Percentiles rank a stretch among this genome's conserved stretches.
Conservation (phyloP, 2,888 invertebrate species). For the Cheilosia pagana region DNA sequence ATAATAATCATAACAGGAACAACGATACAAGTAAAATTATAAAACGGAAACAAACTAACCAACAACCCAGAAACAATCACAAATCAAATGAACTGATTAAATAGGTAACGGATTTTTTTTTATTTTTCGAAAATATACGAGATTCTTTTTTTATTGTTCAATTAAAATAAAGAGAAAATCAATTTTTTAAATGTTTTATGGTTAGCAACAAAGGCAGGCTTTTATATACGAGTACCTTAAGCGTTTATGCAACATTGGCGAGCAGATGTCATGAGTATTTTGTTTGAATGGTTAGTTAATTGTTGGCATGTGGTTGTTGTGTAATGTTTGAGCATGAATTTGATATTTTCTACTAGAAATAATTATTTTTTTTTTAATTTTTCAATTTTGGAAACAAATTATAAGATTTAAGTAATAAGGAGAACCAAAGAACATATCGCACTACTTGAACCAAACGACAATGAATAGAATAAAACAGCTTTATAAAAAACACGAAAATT, state of each 20-base stretch:
- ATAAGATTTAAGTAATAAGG: constrained; percentile 66
- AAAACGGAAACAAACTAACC: constrained; percentile 71
- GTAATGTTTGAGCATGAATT: constrained; percentile 41
- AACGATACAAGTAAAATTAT: constrained; percentile 85
- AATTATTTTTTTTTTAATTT: not conserved
- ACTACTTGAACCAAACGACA: constrained; percentile 30
- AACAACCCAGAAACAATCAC: constrained; percentile 72
- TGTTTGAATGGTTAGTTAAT: constrained; percentile 56
- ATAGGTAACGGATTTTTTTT: constrained; percentile 15
- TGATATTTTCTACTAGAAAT: constrained; percentile 15
- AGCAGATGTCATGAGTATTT: constrained; percentile 56
- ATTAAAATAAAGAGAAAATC: constrained; percentile 30
- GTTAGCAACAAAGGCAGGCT: constrained; percentile 61
- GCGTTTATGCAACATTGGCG: constrained; percentile 55
- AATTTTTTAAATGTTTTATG: constrained; percentile 62
- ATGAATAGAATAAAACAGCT: constrained; percentile 17
- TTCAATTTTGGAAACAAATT: constrained; percentile 50
- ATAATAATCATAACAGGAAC: constrained; percentile 91
- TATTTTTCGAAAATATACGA: not conserved
- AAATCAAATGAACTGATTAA: constrained; percentile 47
- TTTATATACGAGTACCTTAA: constrained; percentile 42
- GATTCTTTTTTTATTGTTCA: constrained; percentile 8
- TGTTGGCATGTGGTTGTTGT: constrained; percentile 49
- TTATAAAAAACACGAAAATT: not conserved
- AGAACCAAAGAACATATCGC: constrained; percentile 58